A percentile compares a stretch with the other conserved stretches of the same genome.
Evolutionary conservation across 1,140 invertebrate species (phyloP).

Genomic region (Eubasilissa regina): DNA sequence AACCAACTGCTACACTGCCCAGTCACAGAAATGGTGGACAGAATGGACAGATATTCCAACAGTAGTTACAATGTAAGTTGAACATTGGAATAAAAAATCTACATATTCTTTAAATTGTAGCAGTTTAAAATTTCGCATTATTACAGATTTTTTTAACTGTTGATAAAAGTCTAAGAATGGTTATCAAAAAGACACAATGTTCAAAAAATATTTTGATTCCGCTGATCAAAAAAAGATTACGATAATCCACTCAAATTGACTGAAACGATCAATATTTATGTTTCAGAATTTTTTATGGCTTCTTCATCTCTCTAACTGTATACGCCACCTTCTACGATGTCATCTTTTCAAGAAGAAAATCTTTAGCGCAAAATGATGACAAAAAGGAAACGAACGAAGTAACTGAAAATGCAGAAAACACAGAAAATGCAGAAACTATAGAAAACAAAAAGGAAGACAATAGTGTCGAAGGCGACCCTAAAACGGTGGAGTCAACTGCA

Average conservation of each 20-base stretch:
- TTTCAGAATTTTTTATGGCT: slow-evolving; percentile 65
- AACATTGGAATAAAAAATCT: background rate
- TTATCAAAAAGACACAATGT: too few species aligned
- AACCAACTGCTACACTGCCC: slow-evolving; percentile 74
- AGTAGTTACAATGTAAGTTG: slow-evolving; percentile 68
- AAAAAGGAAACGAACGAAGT: slow-evolving; percentile 60
- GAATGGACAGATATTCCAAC: slow-evolving; percentile 68
- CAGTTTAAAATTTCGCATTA: background rate
- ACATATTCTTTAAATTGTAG: background rate
- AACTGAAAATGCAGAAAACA: slow-evolving; percentile 54
- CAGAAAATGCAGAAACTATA: slow-evolving; percentile 59
- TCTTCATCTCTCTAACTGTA: slow-evolving; percentile 64
- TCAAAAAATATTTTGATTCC: too few species aligned
- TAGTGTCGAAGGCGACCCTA: slow-evolving; percentile 16
- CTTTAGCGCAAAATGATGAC: slow-evolving; percentile 44
- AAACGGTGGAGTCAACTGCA: too few species aligned
- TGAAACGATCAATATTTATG: too few species aligned
- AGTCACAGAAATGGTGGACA: slow-evolving; percentile 66
- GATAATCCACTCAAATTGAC: too few species aligned
- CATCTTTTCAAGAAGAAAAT: slow-evolving; percentile 60
- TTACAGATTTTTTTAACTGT: background rate
- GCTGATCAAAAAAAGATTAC: too few species aligned
- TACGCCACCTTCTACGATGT: slow-evolving; percentile 66
- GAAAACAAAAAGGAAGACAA: slow-evolving; percentile 58
- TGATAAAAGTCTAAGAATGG: too few species aligned